A percentile compares a stretch with the other conserved stretches of the same genome.
phyloP scores from a whole-genome alignment of 2,797 vertebrate species.

The Masticophis lateralis region DNA sequence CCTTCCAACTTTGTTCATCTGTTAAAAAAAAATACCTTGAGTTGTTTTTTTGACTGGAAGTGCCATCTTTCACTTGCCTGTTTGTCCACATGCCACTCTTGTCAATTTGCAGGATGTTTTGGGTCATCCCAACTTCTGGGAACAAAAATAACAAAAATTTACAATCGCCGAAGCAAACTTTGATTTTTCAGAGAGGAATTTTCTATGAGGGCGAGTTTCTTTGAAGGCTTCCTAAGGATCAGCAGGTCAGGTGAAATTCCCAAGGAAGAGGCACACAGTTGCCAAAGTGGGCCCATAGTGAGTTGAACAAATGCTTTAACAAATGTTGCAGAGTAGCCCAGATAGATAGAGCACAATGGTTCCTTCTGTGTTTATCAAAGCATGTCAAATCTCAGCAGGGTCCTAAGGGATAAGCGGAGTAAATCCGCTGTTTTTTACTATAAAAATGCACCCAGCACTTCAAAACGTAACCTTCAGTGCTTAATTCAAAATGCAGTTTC shows the following conservation, averaged over 20 bases:
- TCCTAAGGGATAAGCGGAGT: not conserved
- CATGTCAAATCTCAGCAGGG: not conserved
- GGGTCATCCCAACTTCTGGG: not conserved
- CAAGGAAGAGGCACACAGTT: not conserved
- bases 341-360: not conserved
- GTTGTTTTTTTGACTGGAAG: not conserved
- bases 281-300: not conserved
- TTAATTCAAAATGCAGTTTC: constrained; percentile 28
- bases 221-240: not conserved
- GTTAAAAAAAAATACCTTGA: not conserved
- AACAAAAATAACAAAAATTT: not conserved
- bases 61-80: not conserved
- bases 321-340: not conserved
- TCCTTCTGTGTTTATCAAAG: not conserved
- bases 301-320: not conserved
- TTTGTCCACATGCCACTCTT: not conserved
- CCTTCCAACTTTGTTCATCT: too few relatives aligned
- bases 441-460: not conserved
- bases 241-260: not conserved
- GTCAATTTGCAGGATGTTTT: not conserved
- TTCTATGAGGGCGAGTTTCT: not conserved
- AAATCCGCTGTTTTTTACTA: not conserved
- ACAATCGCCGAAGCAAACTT: not conserved
- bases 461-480: constrained; percentile 12
- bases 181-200: not conserved